Conservation (phyloP, 2,113 vertebrate genomes). For the Menura novaehollandiae region DNA sequence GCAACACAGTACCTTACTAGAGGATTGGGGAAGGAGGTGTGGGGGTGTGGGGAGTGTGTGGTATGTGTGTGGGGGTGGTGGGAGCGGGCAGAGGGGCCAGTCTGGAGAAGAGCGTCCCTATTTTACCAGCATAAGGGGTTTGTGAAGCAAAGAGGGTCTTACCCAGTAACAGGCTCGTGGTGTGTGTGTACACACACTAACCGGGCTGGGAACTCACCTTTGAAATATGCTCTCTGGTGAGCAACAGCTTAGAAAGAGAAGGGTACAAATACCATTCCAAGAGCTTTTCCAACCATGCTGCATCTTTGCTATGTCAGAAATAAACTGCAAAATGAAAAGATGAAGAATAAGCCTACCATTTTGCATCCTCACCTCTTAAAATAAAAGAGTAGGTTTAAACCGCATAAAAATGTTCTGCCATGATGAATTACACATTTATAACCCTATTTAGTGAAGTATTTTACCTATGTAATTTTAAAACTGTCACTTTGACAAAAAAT, state of each 20-base stretch:
- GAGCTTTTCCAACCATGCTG: slow-evolving; percentile 21
- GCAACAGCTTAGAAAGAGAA: background rate
- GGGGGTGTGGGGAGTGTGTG: too few species aligned
- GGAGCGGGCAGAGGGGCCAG: rapidly evolving
- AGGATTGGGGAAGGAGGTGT: background rate
- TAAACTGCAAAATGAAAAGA: slow-evolving; percentile 31
- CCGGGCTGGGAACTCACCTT: background rate
- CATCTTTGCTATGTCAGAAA: slow-evolving; percentile 30
- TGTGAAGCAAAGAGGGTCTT: background rate
- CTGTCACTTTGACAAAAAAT: slow-evolving; percentile 81
- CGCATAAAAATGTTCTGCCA: slow-evolving; percentile 68
- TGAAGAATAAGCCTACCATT: slow-evolving; percentile 61
- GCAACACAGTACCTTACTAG: background rate
- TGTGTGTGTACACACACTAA: background rate
- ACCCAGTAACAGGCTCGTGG: background rate
- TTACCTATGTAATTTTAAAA: slow-evolving; percentile 79
- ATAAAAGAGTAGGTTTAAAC: slow-evolving; percentile 74
- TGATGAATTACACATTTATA: slow-evolving; percentile 79
- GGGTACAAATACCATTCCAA: slow-evolving; percentile 31
- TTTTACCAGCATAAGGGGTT: background rate
- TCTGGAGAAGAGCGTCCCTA: background rate
- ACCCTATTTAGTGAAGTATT: slow-evolving; percentile 74
- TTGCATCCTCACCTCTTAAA: slow-evolving; percentile 62
- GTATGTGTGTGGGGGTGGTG: background rate
- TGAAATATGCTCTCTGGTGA: background rate